Base-by-base conservation (phyloP, 2,888 invertebrate species). In the Tridacna gigas region DNA sequence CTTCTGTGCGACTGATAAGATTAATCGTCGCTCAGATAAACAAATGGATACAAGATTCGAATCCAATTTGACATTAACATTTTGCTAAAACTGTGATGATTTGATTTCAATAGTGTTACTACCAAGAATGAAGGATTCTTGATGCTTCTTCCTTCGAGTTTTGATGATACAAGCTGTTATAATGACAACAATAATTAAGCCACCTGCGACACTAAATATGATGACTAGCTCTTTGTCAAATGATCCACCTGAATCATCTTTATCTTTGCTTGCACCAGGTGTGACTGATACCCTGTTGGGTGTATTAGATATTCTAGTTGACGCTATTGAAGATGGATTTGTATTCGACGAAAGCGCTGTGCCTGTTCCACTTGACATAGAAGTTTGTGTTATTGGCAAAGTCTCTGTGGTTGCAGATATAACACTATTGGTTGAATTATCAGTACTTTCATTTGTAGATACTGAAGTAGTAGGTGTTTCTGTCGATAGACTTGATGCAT, bases 211-310 rank as follows among this genome's bases (percentile, higher is more conserved):
- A 15, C 84, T 83, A 63, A 88, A 88, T 74, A 88, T 88, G 25
- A 88, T 83, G 11, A 80, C 85, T 12, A 88, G 65, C 63, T 88
- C 87, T 47, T 77, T 74, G 37, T 88, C 87, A 66, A 83, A 88
- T 0, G 66, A 7, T 5, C 20, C 56, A n/a, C 51, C 63, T 22
- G 51, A 51, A 15, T 71, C 51, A 13, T 71, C 26, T 11, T 25
- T 51, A 12, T 69, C 69, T 20, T n/a, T 12, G 51, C 71, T 71
- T 22, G 51, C 48, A 15, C 15, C 48, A 5, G 71, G 47, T 18
- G 45, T 71, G 15, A 22, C 56, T 5, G 71, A 25, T 12, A n/a
- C 47, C 13, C 51, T 51, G 25, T 25, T 7, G 22, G 65, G 18
- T 22, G 65, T 20, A 12, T 18, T 12, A 25, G 28, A 47, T 48